Evolutionary conservation across 1,140 invertebrate genomes (phyloP).

Genomic region (Drosophila subpulchrella): DNA sequence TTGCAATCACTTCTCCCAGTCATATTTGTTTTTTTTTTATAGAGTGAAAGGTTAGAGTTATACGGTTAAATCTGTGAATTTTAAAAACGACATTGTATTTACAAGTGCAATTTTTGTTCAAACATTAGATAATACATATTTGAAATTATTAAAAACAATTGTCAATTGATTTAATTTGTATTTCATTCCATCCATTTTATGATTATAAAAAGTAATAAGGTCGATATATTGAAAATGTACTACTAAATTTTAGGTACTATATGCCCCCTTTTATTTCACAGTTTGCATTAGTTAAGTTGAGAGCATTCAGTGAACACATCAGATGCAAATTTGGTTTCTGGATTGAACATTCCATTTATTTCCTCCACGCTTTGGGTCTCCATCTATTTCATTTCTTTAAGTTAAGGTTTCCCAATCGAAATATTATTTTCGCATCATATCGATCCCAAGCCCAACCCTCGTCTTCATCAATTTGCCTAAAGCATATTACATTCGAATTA

Average conservation of each 20-base stretch:
- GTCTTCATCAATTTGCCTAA: slow-evolving; percentile 19
- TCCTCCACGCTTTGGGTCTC: background rate
- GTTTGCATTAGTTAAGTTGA: background rate
- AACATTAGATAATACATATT: no score
- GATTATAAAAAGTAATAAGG: no score
- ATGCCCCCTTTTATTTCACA: no score
- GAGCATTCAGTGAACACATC: background rate
- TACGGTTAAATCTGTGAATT: background rate
- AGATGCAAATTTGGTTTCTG: slow-evolving; percentile 11
- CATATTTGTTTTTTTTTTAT: background rate
- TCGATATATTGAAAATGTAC: no score
- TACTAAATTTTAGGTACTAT: no score
- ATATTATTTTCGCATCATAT: slow-evolving; percentile 40
- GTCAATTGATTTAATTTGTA: no score
- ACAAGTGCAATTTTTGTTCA: no score
- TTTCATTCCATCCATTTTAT: no score
- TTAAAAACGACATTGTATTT: no score
- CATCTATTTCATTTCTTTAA: background rate
- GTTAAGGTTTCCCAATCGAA: background rate
- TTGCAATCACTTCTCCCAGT: background rate
- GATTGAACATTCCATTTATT: slow-evolving; percentile 10
- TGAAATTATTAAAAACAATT: no score
- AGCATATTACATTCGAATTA: slow-evolving; percentile 69
- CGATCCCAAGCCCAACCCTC: slow-evolving; percentile 28
- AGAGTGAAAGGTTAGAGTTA: background rate